Base-by-base conservation (phyloP, 2,113 vertebrate genomes). In the Marmota monax region DNA sequence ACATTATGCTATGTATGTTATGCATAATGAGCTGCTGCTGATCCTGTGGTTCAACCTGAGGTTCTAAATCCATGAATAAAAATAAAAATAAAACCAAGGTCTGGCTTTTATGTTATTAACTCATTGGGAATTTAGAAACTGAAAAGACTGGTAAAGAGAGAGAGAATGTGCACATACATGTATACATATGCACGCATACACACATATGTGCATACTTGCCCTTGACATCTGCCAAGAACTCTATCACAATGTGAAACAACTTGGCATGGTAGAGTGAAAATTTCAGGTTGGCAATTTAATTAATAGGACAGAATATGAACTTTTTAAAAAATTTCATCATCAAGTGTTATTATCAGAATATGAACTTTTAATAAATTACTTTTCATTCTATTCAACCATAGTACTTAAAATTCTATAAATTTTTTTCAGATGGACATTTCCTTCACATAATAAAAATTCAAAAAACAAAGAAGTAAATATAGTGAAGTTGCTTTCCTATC, bases 331-430 rank as follows among this genome's bases (percentile, higher is more conserved):
- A 9, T 45, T 45, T 45, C 45, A 45, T 45, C 45, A 45, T 45
- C 45, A 45, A 45, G 45, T 45, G 7, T 45, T 45, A 45, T 45
- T 45, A 45, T 45, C 37, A 58, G 69, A 83, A 53, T 53, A 76
- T 29, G 42, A 74, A 90, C 73, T 76, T 96, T 89, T 70, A 84
- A 92, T 77, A 87, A 86, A 76, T 34, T 34, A 56, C 22, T 84
- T 94, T 85, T 94, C 45, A 69, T 77, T 37, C 29, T 63, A 48
- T 73, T 89, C 39, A 61, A 58, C 6, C 70, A 34, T 56, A 37
- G n/a, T 58, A 83, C 14, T 94, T 65, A 9, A 29, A 65, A 3
- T 65, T 27, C 63, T 67, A 32, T 17, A 29, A 83, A 42, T 17
- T 29, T 37, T n/a, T 67, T 94, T 63, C 67, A 48, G 85, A 48